Evolutionary conservation across 2,888 invertebrate species (phyloP), one percentile per base, ranked within the genome.

Genomic region (Chalcosyrphus nemorum): DNA sequence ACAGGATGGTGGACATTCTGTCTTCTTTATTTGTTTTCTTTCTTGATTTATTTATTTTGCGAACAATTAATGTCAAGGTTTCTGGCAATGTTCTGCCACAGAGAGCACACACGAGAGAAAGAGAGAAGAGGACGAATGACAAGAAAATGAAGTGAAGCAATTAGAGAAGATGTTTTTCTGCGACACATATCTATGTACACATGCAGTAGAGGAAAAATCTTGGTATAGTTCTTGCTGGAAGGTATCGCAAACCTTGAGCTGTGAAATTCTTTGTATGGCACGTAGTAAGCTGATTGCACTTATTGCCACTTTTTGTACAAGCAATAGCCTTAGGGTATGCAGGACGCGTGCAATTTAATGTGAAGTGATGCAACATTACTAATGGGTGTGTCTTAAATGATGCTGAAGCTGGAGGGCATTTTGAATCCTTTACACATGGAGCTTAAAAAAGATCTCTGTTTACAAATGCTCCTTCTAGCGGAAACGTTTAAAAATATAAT

Each of bases 51-150:
- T 78, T 66, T 54, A 15, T 63, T 63, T 43, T 38, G 61, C 19
- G 70, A 80, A 84, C 84, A 84, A 84, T 84, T 84, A 84, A 84
- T 75, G 84, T 84, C 80, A 84, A 84, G 84, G 84, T 78, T 65
- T 11, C 57, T 84, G 63, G 78, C 68, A 45, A 29, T 74, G 68
- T 41, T 59, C 38, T 66, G 59, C 41, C 66, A 59, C 59, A 21
- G 41, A 57, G 32, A 32, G n/a, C n/a, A n/a, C n/a, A n/a, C n/a
- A 21, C 11, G 35, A 32, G 50, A 57, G 41, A 56, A n/a, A 24
- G 65, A 13, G n/a, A 13, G 13, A 7, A 9, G 32, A 7, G 5
- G 29, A n/a, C n/a, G 29, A 7, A 7, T 29, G 29, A 29, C 6
- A 29, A n/a, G n/a, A 29, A 29, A 21, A 50, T 35, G 63, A 81